Evolutionary conservation across 2,888 invertebrate species (phyloP).

Genomic region (Leptinotarsa rubiginosa): DNA sequence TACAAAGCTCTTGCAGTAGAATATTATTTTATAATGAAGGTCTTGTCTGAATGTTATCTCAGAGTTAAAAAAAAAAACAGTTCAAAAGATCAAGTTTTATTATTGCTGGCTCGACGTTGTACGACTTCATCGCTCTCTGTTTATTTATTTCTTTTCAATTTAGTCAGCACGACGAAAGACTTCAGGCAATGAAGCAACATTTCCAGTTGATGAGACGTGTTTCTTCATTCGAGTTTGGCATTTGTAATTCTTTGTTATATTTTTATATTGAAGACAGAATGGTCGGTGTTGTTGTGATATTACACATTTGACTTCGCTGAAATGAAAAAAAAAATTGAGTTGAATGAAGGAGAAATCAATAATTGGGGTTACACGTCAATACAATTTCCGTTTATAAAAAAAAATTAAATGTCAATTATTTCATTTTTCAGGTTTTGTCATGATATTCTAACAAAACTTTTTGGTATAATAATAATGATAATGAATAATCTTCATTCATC

Average conservation of each 20-base stretch:
- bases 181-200: neutral
- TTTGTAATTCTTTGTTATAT: neutral
- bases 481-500: too few relatives aligned
- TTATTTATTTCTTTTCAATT: slow-evolving; percentile 7
- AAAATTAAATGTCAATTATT: too few relatives aligned
- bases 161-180: neutral
- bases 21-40: slow-evolving; percentile 35
- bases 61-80: neutral
- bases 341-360: too few relatives aligned
- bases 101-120: slow-evolving; percentile 1
- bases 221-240: neutral
- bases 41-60: slow-evolving; percentile 20
- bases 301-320: neutral
- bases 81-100: neutral
- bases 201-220: neutral
- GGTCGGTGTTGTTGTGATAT: neutral
- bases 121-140: slow-evolving; percentile 1
- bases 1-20: slow-evolving; percentile 29
- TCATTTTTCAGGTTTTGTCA: too few relatives aligned
- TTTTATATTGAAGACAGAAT: neutral
- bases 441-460: too few relatives aligned
- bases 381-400: too few relatives aligned
- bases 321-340: too few relatives aligned
- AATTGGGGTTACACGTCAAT: too few relatives aligned
- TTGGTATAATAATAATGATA: too few relatives aligned